Evolutionary conservation across 2,113 vertebrate genomes (phyloP), one percentile per base, ranked within the genome.

Genomic region (Chaenocephalus aceratus): DNA sequence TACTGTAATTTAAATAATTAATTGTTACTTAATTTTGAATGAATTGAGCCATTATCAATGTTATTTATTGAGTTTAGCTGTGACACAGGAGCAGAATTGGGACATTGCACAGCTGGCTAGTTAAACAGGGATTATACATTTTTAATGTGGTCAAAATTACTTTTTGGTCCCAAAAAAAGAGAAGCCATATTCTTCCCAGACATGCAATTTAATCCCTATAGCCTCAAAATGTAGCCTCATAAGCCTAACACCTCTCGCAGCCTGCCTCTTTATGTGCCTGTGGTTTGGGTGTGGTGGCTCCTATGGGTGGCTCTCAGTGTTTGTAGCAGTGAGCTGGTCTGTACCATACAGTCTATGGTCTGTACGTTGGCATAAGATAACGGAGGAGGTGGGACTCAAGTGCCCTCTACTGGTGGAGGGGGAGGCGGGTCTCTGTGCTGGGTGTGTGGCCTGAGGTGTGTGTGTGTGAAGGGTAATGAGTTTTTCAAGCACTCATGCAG

Each of bases 361-460:
- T 11, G 23, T 23, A 60, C 6, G 34, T 48, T 76, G 70, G 77
- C 75, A 67, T 45, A 2, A 6, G 67, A 23, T 16, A 23, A 51
- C 59, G 16, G 73, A 67, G 61, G 72, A 86, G 73, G 72, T 88
- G 86, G 66, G 73, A 80, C 83, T 87, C 70, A 77, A 84, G 83
- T 23, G 86, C 90, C 90, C 89, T 79, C 92, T 87, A 86, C 90
- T 93, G 92, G 90, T n/a, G 21, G 86, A 85, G 75, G 72, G 75
- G 49, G 26, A 12, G 10, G 36, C 7, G 36, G 36, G 36, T 48
- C 9, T 10, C 9, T 5, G 0, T 16, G 53, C 62, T 4, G 9
- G 30, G 34, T 36, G 53, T 53, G 58, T 36, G 57, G 60, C 70
- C 56, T 0, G n/a, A 59, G 68, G 64, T 49, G 76, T 36, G 9